A percentile compares a stretch with the other conserved stretches of the same genome.
phyloP scores from a whole-genome alignment of 2,888 invertebrate genomes.

The Scaptomyza tumidula region DNA sequence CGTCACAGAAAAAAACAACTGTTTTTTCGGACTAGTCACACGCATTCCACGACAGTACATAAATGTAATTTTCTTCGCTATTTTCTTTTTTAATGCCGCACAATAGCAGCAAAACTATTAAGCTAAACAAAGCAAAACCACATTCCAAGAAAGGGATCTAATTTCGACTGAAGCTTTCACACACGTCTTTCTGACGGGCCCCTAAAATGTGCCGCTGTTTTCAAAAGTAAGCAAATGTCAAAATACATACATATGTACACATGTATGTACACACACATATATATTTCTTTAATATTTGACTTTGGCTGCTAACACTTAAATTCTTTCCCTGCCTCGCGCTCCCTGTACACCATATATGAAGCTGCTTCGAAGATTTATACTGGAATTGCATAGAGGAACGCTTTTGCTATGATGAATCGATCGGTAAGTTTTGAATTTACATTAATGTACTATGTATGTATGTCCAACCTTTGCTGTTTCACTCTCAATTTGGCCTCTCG shows the following conservation, averaged over 20 bases:
- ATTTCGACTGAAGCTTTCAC: conserved; percentile 14
- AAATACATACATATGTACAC: background rate
- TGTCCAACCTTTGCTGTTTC: conserved; percentile 17
- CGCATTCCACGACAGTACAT: conserved; percentile 50
- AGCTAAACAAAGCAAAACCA: conserved; percentile 18
- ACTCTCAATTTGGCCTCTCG: conserved; percentile 17
- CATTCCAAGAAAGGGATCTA: conserved; percentile 17
- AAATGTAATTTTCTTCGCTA: conserved; percentile 55
- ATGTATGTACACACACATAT: no score
- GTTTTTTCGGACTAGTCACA: conserved; percentile 60
- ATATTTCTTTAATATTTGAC: conserved; percentile 24
- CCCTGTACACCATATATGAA: conserved; percentile 75
- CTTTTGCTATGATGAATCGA: conserved; percentile 90
- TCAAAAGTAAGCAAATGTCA: conserved; percentile 80
- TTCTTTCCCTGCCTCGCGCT: conserved; percentile 19
- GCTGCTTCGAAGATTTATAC: conserved; percentile 89
- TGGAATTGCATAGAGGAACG: conserved; percentile 90
- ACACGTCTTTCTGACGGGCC: conserved; percentile 27
- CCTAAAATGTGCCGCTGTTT: conserved; percentile 84
- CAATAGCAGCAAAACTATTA: conserved; percentile 15
- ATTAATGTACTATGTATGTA: no score
- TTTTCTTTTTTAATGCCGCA: conserved; percentile 34
- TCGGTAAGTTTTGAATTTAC: conserved; percentile 84
- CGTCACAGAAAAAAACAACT: conserved; percentile 38
- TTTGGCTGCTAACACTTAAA: conserved; percentile 42